Evolutionary conservation across 1,140 invertebrate genomes (phyloP).

Genomic region (Drosophila kikkawai): DNA sequence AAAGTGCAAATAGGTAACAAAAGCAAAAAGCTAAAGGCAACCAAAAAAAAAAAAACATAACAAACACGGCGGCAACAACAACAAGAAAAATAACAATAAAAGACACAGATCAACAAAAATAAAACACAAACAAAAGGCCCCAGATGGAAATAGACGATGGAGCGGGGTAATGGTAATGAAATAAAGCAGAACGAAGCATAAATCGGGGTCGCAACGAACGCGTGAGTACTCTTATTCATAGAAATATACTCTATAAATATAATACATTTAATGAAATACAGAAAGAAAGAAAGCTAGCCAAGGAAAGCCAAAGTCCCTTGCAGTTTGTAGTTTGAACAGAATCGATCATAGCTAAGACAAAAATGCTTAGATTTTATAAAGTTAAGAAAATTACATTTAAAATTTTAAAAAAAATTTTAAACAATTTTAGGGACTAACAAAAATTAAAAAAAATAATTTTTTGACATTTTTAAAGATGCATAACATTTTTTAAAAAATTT

Average conservation of each 20-base stretch:
- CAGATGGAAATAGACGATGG: constrained; percentile 22
- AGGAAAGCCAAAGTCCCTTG: no score
- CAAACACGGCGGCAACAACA: constrained; percentile 30
- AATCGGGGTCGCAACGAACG: constrained; percentile 1
- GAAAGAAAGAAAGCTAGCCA: not conserved
- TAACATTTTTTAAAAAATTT: no score
- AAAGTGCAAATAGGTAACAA: constrained; percentile 70
- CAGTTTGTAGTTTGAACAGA: no score
- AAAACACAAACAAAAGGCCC: constrained; percentile 43
- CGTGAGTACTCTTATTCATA: not conserved
- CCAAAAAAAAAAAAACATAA: not conserved
- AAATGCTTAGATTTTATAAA: no score
- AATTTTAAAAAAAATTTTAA: no score
- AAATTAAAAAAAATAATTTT: no score
- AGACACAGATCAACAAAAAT: constrained; percentile 57
- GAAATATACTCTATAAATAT: not conserved
- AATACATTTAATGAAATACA: not conserved
- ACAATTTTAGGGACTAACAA: no score
- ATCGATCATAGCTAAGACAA: no score
- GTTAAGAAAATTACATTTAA: no score
- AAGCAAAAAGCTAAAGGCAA: constrained; percentile 6
- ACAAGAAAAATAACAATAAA: constrained; percentile 39
- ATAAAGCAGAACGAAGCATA: constrained; percentile 20
- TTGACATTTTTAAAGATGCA: no score
- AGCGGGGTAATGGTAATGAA: constrained; percentile 13